Conservation (phyloP, 2,888 invertebrate genomes). For the Hirtodrosophila trivittata region DNA sequence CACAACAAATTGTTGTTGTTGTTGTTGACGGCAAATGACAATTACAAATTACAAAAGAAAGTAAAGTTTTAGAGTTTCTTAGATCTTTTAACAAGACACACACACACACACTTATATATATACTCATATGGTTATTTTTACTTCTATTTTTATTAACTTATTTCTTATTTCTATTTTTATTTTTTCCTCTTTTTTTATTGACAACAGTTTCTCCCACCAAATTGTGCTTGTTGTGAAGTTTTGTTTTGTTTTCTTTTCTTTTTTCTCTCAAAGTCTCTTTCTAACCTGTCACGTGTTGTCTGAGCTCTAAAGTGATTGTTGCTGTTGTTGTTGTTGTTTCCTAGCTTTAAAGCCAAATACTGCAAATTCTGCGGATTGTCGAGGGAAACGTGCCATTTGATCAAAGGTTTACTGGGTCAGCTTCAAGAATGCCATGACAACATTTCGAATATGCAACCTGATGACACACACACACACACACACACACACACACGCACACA, state of each 20-base stretch:
- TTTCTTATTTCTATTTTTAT: constrained; percentile 9
- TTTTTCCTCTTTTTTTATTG: constrained; percentile 10
- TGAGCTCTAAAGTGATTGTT: constrained; percentile 18
- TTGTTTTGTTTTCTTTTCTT: constrained; percentile 16
- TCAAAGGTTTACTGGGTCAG: constrained; percentile 48
- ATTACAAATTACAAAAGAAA: constrained; percentile 46
- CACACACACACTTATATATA: background rate
- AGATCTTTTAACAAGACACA: no score
- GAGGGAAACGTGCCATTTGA: constrained; percentile 49
- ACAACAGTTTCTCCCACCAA: constrained; percentile 38
- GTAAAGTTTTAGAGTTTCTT: constrained; percentile 15
- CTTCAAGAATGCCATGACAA: constrained; percentile 23
- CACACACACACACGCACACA: no score
- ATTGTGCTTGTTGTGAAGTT: constrained; percentile 24
- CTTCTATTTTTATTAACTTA: constrained; percentile 12
- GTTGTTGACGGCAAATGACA: constrained; percentile 18
- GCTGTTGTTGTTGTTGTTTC: constrained; percentile 15
- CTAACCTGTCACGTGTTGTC: constrained; percentile 38
- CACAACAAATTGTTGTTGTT: no score
- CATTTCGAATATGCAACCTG: constrained; percentile 22
- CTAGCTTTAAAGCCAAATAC: constrained; percentile 16
- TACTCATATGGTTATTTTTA: background rate
- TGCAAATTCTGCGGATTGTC: constrained; percentile 40
- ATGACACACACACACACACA: no score
- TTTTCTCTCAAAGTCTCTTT: constrained; percentile 16